Base-by-base conservation (phyloP, 2,888 invertebrate species). In the Cremastinae sp. region DNA sequence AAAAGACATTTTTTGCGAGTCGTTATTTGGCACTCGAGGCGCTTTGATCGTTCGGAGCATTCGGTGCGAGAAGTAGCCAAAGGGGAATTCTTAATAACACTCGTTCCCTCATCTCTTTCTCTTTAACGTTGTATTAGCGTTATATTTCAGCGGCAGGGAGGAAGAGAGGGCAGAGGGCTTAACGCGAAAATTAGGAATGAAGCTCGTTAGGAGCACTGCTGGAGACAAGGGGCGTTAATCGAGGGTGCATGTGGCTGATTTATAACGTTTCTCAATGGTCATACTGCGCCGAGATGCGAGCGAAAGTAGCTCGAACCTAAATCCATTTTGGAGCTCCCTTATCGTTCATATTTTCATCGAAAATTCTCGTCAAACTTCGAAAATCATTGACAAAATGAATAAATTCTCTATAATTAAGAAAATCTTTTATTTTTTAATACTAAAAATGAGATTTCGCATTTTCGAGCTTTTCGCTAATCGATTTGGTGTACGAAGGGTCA, bases 201-300 rank as follows among this genome's bases (percentile, higher is more conserved):
- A 43, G 56, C 34, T 80, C 77, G 79, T 75, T 79, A 83, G 62
- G 76, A 65, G 36, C 45, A 66, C 85, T 87, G 87, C 80, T 81
- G 81, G 79, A 83, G 85, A 85, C 86, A 86, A 28, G 85, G 84
- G 84, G 84, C 82, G 84, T 85, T 87, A 86, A 87, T 87, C 86
- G 85, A 84, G 84, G 85, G 86, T 84, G 86, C 86, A 85, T 87
- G 87, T 84, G 82, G 83, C 83, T 87, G 86, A 87, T 87, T 87
- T 87, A 87, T 87, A 84, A 86, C 83, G 81, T 79, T 80, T 5
- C 28, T 28, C 28, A 28, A 75, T 76, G 53, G 79, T 79, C 36
- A 28, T 58, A 36, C 41, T 54, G 53, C 10, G 59, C 18, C 62
- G 78, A 79, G 79, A 79, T 28, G 5, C 5, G 28, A 72, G 78